Evolutionary conservation across 2,888 invertebrate genomes (phyloP).

Genomic region (Melolontha melolontha): DNA sequence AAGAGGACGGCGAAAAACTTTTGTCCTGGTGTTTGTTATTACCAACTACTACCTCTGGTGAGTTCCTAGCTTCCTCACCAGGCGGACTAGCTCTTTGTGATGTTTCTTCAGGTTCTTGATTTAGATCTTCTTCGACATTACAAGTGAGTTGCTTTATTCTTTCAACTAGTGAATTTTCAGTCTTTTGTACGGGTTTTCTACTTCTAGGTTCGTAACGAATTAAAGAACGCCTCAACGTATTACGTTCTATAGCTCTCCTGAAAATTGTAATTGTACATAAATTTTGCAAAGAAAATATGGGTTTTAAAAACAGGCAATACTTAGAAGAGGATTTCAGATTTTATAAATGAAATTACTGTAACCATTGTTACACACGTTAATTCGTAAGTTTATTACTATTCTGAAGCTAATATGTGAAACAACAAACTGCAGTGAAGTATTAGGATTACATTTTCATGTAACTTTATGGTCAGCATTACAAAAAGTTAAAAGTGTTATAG

Average conservation of each 20-base stretch:
- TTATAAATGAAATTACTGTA: no score
- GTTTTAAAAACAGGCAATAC: neutral
- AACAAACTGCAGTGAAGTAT: no score
- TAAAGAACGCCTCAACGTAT: conserved; percentile 83
- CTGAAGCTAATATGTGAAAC: no score
- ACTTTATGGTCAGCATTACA: no score
- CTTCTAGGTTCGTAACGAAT: conserved; percentile 72
- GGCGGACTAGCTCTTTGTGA: conserved; percentile 74
- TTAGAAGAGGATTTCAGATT: no score
- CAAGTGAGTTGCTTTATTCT: conserved; percentile 88
- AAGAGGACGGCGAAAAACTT: conserved; percentile 71
- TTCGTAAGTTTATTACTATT: no score
- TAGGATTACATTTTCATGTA: no score
- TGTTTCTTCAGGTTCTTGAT: conserved; percentile 61
- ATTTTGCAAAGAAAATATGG: neutral
- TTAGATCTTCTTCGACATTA: conserved; percentile 79
- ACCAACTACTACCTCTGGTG: conserved; percentile 53
- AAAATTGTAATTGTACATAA: conserved; percentile 15
- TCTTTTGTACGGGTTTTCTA: conserved; percentile 68
- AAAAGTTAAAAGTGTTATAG: no score
- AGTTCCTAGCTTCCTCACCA: conserved; percentile 71
- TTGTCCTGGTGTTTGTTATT: conserved; percentile 66
- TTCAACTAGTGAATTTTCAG: conserved; percentile 85
- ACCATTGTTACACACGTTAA: no score
- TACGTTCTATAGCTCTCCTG: conserved; percentile 80